Conservation (phyloP, 2,797 vertebrate genomes). For the Pristis pectinata region DNA sequence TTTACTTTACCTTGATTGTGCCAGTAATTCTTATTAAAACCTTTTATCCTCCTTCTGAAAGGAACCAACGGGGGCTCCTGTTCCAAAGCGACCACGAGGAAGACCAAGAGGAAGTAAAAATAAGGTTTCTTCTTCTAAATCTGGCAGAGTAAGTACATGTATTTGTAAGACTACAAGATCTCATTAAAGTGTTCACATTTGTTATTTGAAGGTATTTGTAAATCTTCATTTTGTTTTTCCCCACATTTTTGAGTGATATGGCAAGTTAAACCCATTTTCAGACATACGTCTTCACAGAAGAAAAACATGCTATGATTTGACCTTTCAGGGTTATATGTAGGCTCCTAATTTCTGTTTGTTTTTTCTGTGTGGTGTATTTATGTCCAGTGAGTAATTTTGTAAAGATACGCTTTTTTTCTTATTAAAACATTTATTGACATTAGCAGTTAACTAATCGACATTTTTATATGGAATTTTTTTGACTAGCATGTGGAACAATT, state of each 20-base stretch:
- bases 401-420: not conserved
- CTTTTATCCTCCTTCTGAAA: constrained; percentile 51
- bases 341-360: too few relatives aligned
- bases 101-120: constrained; percentile 94
- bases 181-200: not conserved
- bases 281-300: not conserved
- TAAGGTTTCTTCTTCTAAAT: constrained; percentile 67
- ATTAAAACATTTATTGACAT: not conserved
- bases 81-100: constrained; percentile 84
- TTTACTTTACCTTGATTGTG: not conserved
- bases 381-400: not conserved
- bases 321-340: not conserved
- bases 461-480: not conserved
- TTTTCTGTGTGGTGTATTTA: too few relatives aligned
- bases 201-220: not conserved
- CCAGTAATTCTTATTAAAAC: not conserved
- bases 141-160: constrained; percentile 68
- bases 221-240: not conserved
- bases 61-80: constrained; percentile 83
- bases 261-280: not conserved
- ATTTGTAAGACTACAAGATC: not conserved
- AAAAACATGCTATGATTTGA: not conserved
- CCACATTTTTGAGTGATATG: not conserved
- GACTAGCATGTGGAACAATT: not conserved
- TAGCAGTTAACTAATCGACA: too few relatives aligned